A percentile compares a stretch with the other conserved stretches of the same genome.
These are phyloP conservation scores for Fratercula arctica DNA, from an alignment of 2,797 vertebrate species.

Conservation along the genomic window DNA sequence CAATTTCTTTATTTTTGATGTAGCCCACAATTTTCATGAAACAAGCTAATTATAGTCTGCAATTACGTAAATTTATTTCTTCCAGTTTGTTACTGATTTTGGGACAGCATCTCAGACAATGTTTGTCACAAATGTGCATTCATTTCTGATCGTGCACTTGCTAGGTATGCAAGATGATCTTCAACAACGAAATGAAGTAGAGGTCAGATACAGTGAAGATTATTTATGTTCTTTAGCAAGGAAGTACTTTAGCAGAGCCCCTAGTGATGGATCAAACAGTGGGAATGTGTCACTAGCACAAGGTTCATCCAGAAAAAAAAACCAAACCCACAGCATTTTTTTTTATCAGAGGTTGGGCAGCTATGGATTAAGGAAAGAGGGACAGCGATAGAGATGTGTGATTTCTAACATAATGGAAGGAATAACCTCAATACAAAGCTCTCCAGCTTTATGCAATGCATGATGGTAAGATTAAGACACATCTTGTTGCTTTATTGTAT, in stretches of 20 bases:
- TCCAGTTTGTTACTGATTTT: neutral
- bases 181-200: neutral
- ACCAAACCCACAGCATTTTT: rapidly evolving
- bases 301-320: neutral
- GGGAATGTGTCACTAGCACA: neutral
- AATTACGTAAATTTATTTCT: neutral
- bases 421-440: neutral
- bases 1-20: neutral
- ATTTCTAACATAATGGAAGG: neutral
- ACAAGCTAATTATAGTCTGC: neutral
- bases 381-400: too few species aligned
- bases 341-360: neutral
- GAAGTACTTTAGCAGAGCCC: neutral
- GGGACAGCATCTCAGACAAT: neutral
- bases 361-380: neutral
- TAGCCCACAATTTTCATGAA: neutral
- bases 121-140: neutral
- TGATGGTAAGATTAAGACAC: neutral
- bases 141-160: neutral
- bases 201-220: neutral
- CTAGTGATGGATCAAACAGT: neutral
- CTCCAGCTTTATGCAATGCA: neutral
- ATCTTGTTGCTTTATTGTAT: neutral
- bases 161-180: neutral
- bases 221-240: neutral